These are phyloP conservation scores for Mesorhabditis spiculigera DNA, from an alignment of 2,888 invertebrate species.

Conservation along the genomic window DNA sequence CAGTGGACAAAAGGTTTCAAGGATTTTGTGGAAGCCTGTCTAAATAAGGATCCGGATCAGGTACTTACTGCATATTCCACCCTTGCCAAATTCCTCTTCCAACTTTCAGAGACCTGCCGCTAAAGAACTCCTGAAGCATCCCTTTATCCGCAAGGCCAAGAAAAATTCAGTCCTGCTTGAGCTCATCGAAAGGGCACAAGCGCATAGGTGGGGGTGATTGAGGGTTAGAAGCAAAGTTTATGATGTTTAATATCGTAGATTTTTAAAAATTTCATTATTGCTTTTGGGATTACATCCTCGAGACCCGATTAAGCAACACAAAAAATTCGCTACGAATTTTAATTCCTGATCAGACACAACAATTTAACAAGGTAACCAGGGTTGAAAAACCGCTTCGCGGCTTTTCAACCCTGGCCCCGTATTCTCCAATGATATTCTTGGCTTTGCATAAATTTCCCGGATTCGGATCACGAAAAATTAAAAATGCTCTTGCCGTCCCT, in stretches of 20 bases:
- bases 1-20: constrained; percentile 85
- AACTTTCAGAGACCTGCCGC: constrained; percentile 84
- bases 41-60: constrained; percentile 99
- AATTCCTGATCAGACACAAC: too few relatives aligned
- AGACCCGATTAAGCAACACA: neutral
- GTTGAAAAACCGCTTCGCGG: too few relatives aligned
- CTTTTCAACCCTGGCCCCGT: too few relatives aligned
- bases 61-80: constrained; percentile 66
- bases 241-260: neutral
- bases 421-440: too few relatives aligned
- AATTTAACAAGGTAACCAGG: too few relatives aligned
- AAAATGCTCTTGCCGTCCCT: too few relatives aligned
- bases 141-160: constrained; percentile 94
- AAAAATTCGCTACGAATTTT: neutral
- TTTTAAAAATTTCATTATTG: neutral
- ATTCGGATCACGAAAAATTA: too few relatives aligned
- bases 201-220: constrained; percentile 30
- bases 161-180: constrained; percentile 97
- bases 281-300: too few relatives aligned
- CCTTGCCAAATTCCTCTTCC: neutral
- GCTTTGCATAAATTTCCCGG: too few relatives aligned
- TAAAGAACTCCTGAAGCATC: constrained; percentile 91
- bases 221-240: neutral
- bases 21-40: constrained; percentile 92
- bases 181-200: constrained; percentile 74